phyloP scores from a whole-genome alignment of 2,797 vertebrate species.

The Emys orbicularis region DNA sequence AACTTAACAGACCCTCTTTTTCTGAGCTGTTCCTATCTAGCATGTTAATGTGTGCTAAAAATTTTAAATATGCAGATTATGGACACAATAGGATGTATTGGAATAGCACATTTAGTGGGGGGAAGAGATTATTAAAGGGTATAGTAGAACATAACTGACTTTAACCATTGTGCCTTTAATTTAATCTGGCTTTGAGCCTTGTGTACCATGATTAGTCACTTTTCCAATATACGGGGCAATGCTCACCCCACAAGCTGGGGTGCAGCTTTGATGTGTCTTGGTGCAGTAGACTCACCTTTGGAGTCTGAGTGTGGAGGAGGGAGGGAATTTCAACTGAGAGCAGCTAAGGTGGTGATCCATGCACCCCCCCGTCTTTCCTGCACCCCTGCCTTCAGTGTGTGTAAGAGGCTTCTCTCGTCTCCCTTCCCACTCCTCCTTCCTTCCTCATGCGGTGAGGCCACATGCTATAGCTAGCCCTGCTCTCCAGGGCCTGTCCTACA shows the following conservation, averaged over 20 bases:
- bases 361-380: neutral
- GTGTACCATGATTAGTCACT: neutral
- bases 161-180: neutral
- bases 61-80: neutral
- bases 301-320: neutral
- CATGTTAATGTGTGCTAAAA: neutral
- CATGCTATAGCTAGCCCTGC: neutral
- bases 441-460: neutral
- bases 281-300: neutral
- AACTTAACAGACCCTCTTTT: neutral
- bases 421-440: neutral
- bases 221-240: neutral
- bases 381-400: neutral
- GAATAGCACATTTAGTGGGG: neutral
- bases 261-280: neutral
- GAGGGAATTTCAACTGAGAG: neutral
- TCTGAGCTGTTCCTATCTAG: neutral
- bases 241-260: neutral
- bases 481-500: neutral
- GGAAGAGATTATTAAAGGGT: neutral
- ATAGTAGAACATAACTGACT: neutral
- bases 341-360: neutral
- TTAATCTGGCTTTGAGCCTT: neutral
- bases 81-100: neutral
- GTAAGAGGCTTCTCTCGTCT: neutral